Evolutionary conservation across 2,888 invertebrate genomes (phyloP), one percentile per base, ranked within the genome.

Genomic region (Coecobrya sp.): DNA sequence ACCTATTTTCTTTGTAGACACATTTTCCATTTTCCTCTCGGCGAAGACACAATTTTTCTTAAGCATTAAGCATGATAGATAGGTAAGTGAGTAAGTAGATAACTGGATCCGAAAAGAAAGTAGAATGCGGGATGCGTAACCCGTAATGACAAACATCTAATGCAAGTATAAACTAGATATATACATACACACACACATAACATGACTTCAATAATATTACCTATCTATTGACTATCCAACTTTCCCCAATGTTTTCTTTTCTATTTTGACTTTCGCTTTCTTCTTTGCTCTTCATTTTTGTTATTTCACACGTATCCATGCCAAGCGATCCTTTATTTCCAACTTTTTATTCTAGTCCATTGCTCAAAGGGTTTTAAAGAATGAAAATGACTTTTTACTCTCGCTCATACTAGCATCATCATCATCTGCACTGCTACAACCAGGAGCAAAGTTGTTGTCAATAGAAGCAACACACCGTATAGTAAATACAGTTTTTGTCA

Each of bases 321-420:
- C 45, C 25, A 62, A 59, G 68, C 22, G 22, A 87, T 87, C 55
- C 86, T 36, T 49, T 22, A 52, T 73, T 87, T n/a, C 49, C 73
- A 49, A 52, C 79, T 65, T 86, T 79, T 79, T 82, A 87, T 88
- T 88, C 84, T 88, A 73, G 62, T 30, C 85, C 92, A 85, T 88
- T 92, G 87, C 89, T 92, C 89, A 92, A 92, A 92, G 88, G 79
- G 65, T 68, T 89, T 88, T 81, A 89, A 86, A 88, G 85, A 92
- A 92, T 92, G 92, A 92, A 87, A 92, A 92, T 92, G 68, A 85
- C 89, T 89, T 82, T 91, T 91, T 76, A 65, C 85, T 68, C 90
- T 86, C 55, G 19, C 84, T 79, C 90, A 70, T 42, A 36, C 70
- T 30, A 88, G 1, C 59, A 79, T 45, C 73, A 87, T 25, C 65